phyloP scores from a whole-genome alignment of 2,113 vertebrate genomes.

The Hemicordylus capensis region DNA sequence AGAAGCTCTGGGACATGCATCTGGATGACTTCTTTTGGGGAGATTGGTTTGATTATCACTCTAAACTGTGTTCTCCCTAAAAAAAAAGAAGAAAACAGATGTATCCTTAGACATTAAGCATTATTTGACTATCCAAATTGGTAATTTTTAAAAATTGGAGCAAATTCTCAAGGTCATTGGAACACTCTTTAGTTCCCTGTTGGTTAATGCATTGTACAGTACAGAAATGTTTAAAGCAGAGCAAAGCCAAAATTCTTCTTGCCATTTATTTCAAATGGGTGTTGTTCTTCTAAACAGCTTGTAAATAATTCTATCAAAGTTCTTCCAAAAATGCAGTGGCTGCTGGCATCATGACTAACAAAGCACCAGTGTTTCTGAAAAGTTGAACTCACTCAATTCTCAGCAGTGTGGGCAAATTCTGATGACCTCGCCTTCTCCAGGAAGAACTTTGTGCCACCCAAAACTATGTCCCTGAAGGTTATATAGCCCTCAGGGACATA shows the following conservation, averaged over 20 bases:
- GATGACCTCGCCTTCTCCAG: no score
- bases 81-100: conserved; percentile 45
- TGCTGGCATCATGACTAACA: no score
- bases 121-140: neutral
- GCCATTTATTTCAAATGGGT: neutral
- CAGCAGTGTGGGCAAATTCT: no score
- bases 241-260: neutral
- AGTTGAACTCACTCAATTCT: no score
- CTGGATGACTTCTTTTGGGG: conserved; percentile 79
- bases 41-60: conserved; percentile 83
- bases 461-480: no score
- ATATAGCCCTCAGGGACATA: no score
- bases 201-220: neutral
- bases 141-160: neutral
- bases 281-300: neutral
- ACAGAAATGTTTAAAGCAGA: neutral
- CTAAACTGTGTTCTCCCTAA: conserved; percentile 83
- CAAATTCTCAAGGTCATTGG: neutral
- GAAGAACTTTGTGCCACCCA: no score
- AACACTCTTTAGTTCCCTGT: neutral
- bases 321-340: neutral
- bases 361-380: no score
- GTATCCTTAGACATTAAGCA: conserved; percentile 25
- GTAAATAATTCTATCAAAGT: neutral
- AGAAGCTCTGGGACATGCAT: conserved; percentile 84